A percentile compares a stretch with the other conserved stretches of the same genome.
Evolutionary conservation across 2,113 vertebrate genomes (phyloP).

Genomic region (Syngnathoides biaculeatus): DNA sequence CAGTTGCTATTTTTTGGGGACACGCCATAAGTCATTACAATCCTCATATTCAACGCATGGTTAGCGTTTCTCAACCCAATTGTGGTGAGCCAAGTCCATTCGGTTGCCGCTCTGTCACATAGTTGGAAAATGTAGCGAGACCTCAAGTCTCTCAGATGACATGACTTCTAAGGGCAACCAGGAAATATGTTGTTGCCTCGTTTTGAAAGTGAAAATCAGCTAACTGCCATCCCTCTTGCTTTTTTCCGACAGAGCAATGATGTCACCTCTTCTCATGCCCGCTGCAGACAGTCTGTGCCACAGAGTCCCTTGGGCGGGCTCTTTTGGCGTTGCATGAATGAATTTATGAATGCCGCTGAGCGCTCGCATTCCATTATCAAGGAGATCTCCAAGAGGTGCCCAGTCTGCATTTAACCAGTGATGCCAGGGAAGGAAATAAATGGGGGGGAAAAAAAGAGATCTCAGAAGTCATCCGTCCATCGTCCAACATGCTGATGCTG

Average conservation of each 20-base stretch:
- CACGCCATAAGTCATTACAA: conserved; percentile 11
- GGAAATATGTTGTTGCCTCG: conserved; percentile 44
- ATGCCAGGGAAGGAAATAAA: background rate
- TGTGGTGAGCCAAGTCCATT: conserved; percentile 31
- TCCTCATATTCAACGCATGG: conserved; percentile 15
- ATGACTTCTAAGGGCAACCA: conserved; percentile 24
- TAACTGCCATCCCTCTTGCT: conserved; percentile 8
- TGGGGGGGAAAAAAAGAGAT: background rate
- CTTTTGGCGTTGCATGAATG: conserved; percentile 56
- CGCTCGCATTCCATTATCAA: conserved; percentile 62
- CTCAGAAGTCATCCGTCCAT: background rate
- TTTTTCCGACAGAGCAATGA: conserved; percentile 4
- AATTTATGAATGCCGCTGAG: conserved; percentile 66
- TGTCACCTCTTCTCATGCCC: conserved; percentile 14
- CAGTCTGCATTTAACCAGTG: conserved; percentile 30
- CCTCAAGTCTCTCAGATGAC: conserved; percentile 14
- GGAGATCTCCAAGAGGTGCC: conserved; percentile 35
- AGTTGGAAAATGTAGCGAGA: conserved; percentile 32
- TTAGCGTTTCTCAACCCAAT: conserved; percentile 11
- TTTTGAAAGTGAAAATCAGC: conserved; percentile 26
- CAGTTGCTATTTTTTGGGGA: conserved; percentile 18
- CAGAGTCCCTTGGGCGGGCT: conserved; percentile 39
- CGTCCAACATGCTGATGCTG: background rate
- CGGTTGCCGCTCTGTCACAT: conserved; percentile 31
- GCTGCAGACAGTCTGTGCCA: conserved; percentile 32